Conservation (phyloP, 2,113 vertebrate genomes). For the Macquaria ambigua region DNA sequence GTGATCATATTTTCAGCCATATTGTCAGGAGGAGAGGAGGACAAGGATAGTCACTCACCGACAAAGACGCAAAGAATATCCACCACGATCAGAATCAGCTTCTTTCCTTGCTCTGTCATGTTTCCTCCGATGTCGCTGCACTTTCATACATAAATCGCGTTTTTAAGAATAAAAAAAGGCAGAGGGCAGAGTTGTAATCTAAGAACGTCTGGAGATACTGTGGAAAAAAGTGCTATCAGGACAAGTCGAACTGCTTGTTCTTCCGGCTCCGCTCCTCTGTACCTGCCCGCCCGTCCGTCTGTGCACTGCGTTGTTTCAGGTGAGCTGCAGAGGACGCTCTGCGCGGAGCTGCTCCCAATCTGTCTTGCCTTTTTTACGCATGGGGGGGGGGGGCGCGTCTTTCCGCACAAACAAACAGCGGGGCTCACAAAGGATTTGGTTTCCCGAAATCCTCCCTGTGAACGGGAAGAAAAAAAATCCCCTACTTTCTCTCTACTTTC, state of each 20-base stretch:
- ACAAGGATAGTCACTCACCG: slow-evolving; percentile 82
- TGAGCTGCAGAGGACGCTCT: slow-evolving; percentile 37
- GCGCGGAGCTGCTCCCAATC: not conserved
- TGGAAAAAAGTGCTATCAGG: not conserved
- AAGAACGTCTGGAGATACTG: not conserved
- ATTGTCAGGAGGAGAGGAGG: slow-evolving; percentile 22
- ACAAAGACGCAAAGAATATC: slow-evolving; percentile 89
- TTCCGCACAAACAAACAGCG: not conserved
- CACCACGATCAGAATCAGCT: slow-evolving; percentile 85
- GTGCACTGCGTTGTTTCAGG: slow-evolving; percentile 42
- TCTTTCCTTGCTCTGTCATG: slow-evolving; percentile 84
- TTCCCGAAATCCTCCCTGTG: not conserved
- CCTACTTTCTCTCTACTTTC: not conserved
- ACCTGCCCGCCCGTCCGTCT: slow-evolving; percentile 66
- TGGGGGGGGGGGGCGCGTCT: slow-evolving; percentile 47
- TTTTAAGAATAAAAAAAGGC: not conserved
- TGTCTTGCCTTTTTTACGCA: slow-evolving; percentile 46
- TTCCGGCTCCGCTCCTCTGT: slow-evolving; percentile 78
- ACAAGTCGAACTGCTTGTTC: slow-evolving; percentile 67
- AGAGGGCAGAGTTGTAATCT: not conserved
- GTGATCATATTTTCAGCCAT: slow-evolving; percentile 51
- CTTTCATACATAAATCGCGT: slow-evolving; percentile 37
- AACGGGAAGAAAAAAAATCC: not conserved
- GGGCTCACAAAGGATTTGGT: not conserved
- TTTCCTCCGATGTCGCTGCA: slow-evolving; percentile 26